Conservation (phyloP, 1,140 invertebrate genomes). For the Lepidotrigona ventralis region DNA sequence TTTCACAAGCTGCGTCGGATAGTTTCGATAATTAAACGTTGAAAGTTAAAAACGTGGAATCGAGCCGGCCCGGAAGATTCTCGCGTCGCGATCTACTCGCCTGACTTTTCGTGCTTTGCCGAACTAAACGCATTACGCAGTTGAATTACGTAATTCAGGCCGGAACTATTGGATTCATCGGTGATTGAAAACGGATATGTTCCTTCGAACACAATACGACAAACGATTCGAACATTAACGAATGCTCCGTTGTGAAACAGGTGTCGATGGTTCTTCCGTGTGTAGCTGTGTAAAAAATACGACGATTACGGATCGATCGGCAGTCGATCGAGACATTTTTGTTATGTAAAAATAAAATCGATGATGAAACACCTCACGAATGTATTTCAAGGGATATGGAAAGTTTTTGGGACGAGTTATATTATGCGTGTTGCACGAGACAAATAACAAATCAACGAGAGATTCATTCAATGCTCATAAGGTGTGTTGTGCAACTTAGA, state of each 20-base stretch:
- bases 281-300: neutral
- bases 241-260: neutral
- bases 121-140: neutral
- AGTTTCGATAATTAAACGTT: conserved; percentile 1
- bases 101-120: neutral
- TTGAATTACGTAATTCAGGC: conserved; percentile 20
- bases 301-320: too few relatives aligned
- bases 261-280: neutral
- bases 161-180: conserved; percentile 17
- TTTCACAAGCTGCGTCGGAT: neutral
- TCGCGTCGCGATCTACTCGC: neutral
- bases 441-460: too few relatives aligned
- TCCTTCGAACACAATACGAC: conserved; percentile 9
- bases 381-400: too few relatives aligned
- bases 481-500: too few relatives aligned
- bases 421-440: too few relatives aligned
- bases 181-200: conserved; percentile 31
- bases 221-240: conserved; percentile 3
- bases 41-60: neutral
- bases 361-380: too few relatives aligned
- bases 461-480: too few relatives aligned
- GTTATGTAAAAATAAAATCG: too few relatives aligned
- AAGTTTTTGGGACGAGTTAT: too few relatives aligned
- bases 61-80: neutral
- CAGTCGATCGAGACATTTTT: too few relatives aligned